These are phyloP conservation scores for Oryzias curvinotus DNA, from an alignment of 2,113 vertebrate genomes.

Conservation along the genomic window DNA sequence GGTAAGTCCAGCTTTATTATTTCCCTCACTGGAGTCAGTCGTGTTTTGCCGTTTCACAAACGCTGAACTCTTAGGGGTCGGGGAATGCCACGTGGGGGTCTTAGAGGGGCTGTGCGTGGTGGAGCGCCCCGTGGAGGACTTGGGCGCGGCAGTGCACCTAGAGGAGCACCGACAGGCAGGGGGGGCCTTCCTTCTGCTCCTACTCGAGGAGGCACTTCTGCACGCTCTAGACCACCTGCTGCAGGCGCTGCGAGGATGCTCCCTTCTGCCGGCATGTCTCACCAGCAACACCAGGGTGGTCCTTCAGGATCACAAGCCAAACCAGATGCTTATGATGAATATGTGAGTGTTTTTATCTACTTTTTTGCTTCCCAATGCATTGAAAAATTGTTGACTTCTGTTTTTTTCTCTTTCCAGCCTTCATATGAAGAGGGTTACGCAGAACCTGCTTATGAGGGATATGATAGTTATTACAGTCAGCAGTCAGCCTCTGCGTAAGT, in stretches of 20 bases:
- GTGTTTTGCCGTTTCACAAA: neutral
- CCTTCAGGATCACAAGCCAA: constrained; percentile 74
- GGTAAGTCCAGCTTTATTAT: constrained; percentile 65
- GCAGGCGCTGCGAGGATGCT: constrained; percentile 88
- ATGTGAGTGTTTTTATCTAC: constrained; percentile 77
- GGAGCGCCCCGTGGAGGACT: constrained; percentile 83
- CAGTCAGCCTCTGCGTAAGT: constrained; percentile 90
- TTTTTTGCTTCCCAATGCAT: neutral
- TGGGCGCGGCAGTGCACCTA: constrained; percentile 80
- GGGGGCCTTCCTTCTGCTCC: constrained; percentile 82
- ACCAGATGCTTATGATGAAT: constrained; percentile 88
- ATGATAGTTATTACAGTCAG: constrained; percentile 93
- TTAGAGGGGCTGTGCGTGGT: constrained; percentile 83
- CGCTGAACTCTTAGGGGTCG: constrained; percentile 78
- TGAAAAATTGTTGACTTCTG: neutral
- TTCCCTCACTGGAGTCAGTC: accelerated
- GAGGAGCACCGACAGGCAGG: constrained; percentile 83
- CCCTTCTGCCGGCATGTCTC: constrained; percentile 75
- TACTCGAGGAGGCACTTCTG: constrained; percentile 80
- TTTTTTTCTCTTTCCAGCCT: constrained; percentile 64
- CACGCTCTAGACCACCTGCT: constrained; percentile 83
- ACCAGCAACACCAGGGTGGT: constrained; percentile 71
- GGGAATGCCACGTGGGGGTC: constrained; percentile 86
- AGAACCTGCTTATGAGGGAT: constrained; percentile 90
- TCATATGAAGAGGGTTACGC: constrained; percentile 90